phyloP scores from a whole-genome alignment of 2,797 vertebrate genomes.

The Dermochelys coriacea region DNA sequence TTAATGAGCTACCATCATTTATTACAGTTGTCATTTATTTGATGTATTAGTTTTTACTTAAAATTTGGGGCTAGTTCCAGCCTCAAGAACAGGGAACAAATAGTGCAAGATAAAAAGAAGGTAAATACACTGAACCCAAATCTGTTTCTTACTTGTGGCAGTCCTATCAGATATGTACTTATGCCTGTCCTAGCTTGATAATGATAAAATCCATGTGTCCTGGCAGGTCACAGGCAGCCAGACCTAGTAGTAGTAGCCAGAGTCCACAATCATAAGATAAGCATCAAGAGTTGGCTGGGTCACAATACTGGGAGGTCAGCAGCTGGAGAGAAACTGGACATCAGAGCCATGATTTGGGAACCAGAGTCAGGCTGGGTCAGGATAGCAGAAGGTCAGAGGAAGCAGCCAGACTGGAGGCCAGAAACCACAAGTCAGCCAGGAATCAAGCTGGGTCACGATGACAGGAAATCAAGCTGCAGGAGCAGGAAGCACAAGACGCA shows the following conservation, averaged over 20 bases:
- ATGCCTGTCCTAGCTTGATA: neutral
- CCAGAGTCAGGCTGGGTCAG: too few species aligned
- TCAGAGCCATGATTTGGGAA: neutral
- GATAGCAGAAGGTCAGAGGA: neutral
- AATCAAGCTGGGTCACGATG: neutral
- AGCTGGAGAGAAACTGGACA: neutral
- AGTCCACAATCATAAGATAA: neutral
- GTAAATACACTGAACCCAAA: neutral
- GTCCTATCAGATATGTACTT: neutral
- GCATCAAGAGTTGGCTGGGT: neutral
- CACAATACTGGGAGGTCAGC: neutral
- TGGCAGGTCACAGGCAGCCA: neutral
- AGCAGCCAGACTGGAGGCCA: neutral
- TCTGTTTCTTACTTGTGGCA: neutral
- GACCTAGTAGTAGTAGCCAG: neutral
- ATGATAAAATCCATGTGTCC: neutral
- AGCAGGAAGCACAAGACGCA: neutral
- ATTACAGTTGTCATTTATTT: constrained; percentile 16
- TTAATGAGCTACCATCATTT: neutral
- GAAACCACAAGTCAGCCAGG: neutral
- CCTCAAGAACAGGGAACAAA: neutral
- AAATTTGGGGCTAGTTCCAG: neutral
- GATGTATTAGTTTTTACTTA: neutral
- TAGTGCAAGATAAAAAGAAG: neutral
- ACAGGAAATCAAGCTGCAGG: neutral